Conservation (phyloP, 2,113 vertebrate species). For the Steatornis caripensis region DNA sequence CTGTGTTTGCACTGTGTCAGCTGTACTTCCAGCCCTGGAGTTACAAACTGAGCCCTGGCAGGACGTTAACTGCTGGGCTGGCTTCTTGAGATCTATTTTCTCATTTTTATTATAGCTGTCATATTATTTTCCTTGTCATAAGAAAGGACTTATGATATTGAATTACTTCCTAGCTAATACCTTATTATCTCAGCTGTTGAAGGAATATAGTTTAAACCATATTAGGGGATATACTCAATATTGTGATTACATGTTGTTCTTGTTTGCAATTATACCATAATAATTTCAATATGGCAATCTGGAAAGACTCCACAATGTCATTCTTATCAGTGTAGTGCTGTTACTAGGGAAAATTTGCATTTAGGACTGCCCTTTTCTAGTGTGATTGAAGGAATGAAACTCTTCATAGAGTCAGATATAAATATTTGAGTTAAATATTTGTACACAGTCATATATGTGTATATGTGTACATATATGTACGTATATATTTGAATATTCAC, state of each 20-base stretch:
- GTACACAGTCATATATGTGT: rapidly evolving
- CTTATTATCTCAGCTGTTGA: neutral
- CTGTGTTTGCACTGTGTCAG: neutral
- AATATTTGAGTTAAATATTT: neutral
- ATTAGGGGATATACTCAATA: neutral
- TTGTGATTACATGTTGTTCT: neutral
- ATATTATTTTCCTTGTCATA: neutral
- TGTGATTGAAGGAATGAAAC: neutral
- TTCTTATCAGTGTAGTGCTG: neutral
- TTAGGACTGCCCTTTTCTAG: neutral
- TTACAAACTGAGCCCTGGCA: neutral
- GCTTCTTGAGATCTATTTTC: neutral
- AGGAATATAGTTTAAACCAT: neutral
- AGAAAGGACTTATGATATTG: neutral
- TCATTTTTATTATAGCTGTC: neutral
- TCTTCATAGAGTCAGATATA: neutral
- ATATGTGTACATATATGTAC: rapidly evolving
- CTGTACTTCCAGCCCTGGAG: neutral
- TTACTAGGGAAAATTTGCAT: neutral
- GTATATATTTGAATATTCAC: neutral
- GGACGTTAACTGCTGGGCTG: neutral
- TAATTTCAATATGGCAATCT: neutral
- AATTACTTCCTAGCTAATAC: neutral
- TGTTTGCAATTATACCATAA: neutral
- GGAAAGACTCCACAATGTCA: neutral